Conservation (phyloP, 2,888 invertebrate species). For the Andrena flavipes region DNA sequence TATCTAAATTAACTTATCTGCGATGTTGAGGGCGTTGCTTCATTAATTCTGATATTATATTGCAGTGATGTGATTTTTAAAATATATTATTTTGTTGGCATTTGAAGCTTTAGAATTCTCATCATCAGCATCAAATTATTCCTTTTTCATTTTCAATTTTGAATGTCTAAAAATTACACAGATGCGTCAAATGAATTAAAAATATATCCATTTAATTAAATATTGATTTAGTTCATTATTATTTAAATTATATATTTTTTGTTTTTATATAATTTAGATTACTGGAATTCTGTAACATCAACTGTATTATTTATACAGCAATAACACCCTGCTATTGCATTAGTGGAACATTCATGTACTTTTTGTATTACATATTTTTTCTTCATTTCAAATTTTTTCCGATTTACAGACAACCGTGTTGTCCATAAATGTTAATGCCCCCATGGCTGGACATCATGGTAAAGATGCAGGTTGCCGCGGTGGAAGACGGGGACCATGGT, state of each 20-base stretch:
- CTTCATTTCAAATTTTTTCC: not conserved
- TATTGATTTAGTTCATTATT: too few relatives aligned
- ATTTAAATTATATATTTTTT: too few relatives aligned
- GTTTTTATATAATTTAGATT: too few relatives aligned
- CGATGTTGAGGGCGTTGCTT: constrained; percentile 24
- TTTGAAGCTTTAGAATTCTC: not conserved
- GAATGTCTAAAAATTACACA: not conserved
- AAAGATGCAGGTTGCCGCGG: constrained; percentile 21
- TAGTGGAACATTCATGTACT: too few relatives aligned
- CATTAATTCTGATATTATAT: constrained; percentile 20
- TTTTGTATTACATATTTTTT: too few relatives aligned
- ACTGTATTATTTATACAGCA: too few relatives aligned
- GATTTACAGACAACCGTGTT: constrained; percentile 22
- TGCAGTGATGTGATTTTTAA: not conserved
- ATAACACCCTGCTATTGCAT: too few relatives aligned
- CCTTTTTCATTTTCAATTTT: not conserved
- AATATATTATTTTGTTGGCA: not conserved
- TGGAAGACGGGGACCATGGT: not conserved
- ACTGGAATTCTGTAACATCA: too few relatives aligned
- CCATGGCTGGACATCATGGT: not conserved
- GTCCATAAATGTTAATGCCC: not conserved
- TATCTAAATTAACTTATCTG: constrained; percentile 1
- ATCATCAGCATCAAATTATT: not conserved
- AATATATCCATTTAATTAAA: not conserved
- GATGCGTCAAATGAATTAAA: not conserved